Base-by-base conservation (phyloP, 2,888 invertebrate species). In the Caenorhabditis becei region DNA sequence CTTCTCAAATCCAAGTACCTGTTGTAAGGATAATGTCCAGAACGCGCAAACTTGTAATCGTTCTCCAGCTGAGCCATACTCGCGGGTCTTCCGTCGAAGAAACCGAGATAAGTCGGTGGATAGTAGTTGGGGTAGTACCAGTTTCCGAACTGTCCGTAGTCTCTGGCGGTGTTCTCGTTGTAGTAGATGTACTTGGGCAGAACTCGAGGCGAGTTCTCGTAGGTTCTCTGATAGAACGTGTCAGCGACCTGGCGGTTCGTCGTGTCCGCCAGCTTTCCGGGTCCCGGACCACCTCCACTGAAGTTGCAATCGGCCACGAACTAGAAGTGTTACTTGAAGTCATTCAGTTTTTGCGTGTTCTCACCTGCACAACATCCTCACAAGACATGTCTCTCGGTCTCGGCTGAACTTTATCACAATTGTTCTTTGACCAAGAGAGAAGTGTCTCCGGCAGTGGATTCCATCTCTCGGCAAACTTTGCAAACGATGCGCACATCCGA, bases 291-390 rank as follows among this genome's bases (percentile, higher is more conserved):
- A 10, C 80, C 75, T 1, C 69, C 77, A n/a, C 84, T 84, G 65
- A 86, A 88, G 53, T 87, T 84, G 63, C 88, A 88, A 37, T 88
- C 88, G 18, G 87, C 74, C 2, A 87, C 88, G 65, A 88, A 88
- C 86, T 88, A 78, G 75, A 84, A 79, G 24, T 7, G n/a, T 11
- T 18, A 32, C 2, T 44, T 11, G 26, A 53, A 53, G 53, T 47
- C 11, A 24, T 47, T 44, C 1, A 7, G 23, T 54, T 0, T 54
- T 28, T 28, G 2, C 1, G 14, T 28, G 23, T 37, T 18, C 53
- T 11, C 49, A 82, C 81, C 81, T 81, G 82, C 20, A 83, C 80
- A 14, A 88, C 83, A 62, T 88, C 88, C 24, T 83, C 86, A 72
- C 88, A 88, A 20, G 83, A 80, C 88, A 88, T 88, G 26, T 84